Evolutionary conservation across 2,797 vertebrate genomes (phyloP).

Genomic region (Enteromius anoplus): DNA sequence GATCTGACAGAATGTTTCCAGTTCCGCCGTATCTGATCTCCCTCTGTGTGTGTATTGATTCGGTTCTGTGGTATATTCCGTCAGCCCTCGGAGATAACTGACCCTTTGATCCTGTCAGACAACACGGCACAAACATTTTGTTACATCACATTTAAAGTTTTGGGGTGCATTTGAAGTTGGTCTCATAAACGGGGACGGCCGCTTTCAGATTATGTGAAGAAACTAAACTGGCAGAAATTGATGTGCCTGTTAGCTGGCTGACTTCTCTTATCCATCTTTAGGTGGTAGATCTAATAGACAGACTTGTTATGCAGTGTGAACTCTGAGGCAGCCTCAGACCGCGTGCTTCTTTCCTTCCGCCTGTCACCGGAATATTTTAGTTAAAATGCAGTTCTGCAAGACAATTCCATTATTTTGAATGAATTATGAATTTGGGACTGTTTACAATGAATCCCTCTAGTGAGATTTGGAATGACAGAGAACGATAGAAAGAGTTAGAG

Average conservation of each 20-base stretch:
- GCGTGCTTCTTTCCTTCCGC: not conserved
- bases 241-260: constrained; percentile 10
- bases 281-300: constrained; percentile 16
- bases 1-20: constrained; percentile 52
- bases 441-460: constrained; percentile 43
- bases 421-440: constrained; percentile 50
- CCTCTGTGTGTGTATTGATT: constrained; percentile 39
- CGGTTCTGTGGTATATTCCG: constrained; percentile 38
- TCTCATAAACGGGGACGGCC: not conserved
- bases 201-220: constrained; percentile 4
- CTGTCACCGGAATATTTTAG: constrained; percentile 24
- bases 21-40: constrained; percentile 37
- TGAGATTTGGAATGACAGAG: constrained; percentile 43
- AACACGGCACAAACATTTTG: constrained; percentile 32
- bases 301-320: constrained; percentile 18
- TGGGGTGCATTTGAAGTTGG: constrained; percentile 33
- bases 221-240: constrained; percentile 2
- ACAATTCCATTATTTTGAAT: constrained; percentile 50
- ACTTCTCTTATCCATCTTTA: constrained; percentile 19
- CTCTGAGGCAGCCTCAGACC: not conserved
- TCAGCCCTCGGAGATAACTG: constrained; percentile 48
- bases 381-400: constrained; percentile 36
- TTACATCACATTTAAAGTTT: constrained; percentile 48
- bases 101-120: constrained; percentile 54
- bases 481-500: constrained; percentile 40